Conservation (phyloP, 2,113 vertebrate genomes). For the Nannospalax galili region DNA sequence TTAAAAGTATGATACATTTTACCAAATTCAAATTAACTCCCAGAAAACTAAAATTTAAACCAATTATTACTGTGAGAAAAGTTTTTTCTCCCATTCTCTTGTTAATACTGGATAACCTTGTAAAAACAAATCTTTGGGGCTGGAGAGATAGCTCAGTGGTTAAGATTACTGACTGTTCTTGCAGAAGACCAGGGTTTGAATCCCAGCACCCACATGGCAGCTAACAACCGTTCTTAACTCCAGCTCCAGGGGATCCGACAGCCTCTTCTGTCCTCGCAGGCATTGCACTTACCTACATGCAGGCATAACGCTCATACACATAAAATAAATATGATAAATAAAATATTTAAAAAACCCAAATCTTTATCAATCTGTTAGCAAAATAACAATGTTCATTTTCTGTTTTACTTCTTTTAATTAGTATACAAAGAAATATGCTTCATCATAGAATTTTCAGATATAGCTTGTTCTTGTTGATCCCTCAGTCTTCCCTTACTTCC, state of each 20-base stretch:
- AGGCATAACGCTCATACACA: no score
- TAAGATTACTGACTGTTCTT: no score
- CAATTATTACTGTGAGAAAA: not conserved
- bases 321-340: no score
- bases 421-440: not conserved
- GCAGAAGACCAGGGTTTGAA: no score
- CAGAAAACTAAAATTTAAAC: not conserved
- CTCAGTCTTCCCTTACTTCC: not conserved
- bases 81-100: not conserved
- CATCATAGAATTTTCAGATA: not conserved
- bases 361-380: not conserved
- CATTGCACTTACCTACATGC: no score
- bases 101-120: not conserved
- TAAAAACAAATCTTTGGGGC: not conserved
- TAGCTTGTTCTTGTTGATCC: not conserved
- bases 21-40: not conserved
- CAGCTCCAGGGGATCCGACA: no score
- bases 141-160: no score
- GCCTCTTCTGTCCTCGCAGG: no score
- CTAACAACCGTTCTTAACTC: no score
- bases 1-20: not conserved
- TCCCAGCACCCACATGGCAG: no score
- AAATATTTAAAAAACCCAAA: no score
- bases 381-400: conserved; percentile 43
- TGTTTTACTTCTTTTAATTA: not conserved